These are phyloP conservation scores for Tamandua tetradactyla DNA, from an alignment of 2,797 vertebrate genomes.

Conservation along the genomic window DNA sequence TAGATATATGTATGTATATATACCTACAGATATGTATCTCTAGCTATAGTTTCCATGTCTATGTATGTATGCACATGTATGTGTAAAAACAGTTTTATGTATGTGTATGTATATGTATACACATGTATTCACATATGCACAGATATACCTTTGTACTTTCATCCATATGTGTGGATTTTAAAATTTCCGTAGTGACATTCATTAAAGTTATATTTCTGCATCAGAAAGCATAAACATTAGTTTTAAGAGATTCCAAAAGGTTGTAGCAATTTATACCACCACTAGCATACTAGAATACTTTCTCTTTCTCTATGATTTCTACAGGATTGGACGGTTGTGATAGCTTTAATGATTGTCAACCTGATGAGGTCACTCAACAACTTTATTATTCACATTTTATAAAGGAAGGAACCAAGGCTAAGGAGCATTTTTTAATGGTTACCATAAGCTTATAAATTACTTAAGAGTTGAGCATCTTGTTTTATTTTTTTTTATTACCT, in stretches of 20 bases:
- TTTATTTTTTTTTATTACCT: neutral
- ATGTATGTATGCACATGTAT: neutral
- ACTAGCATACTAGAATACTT: neutral
- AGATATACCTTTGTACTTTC: neutral
- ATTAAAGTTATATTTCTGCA: neutral
- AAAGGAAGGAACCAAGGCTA: neutral
- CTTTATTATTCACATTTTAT: neutral
- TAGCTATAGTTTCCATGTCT: neutral
- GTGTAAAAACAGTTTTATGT: neutral
- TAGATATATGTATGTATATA: neutral
- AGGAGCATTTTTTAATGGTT: neutral
- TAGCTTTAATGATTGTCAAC: neutral
- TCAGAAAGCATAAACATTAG: neutral
- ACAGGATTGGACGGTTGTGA: neutral
- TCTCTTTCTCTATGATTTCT: neutral
- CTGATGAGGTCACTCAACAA: neutral
- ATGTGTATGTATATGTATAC: neutral
- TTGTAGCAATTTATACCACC: neutral
- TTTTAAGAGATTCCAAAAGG: neutral
- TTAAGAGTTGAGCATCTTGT: neutral
- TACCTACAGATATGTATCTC: too few relatives aligned
- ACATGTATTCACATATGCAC: too few relatives aligned
- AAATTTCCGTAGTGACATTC: neutral
- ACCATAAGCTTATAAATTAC: too few relatives aligned
- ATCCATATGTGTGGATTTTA: neutral